A percentile compares a stretch with the other conserved stretches of the same genome.
These are phyloP conservation scores for Galerucella calmariensis DNA, from an alignment of 2,888 invertebrate species.

Conservation along the genomic window DNA sequence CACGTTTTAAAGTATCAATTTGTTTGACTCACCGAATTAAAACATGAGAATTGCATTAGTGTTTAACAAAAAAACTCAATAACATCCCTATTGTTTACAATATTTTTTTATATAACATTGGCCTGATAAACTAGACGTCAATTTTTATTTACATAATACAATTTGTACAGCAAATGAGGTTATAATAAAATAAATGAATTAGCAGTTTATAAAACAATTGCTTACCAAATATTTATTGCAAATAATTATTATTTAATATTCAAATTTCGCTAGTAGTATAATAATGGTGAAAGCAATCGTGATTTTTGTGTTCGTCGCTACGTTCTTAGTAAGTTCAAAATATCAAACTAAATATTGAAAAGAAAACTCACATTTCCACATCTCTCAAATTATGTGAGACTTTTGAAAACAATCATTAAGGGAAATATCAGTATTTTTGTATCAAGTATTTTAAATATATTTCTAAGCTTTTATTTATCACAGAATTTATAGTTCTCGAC, in stretches of 20 bases:
- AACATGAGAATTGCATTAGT: constrained; percentile 11
- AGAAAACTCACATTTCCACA: background rate
- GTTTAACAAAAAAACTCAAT: background rate
- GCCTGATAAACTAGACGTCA: background rate
- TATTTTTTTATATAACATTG: constrained; percentile 15
- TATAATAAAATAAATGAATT: constrained; percentile 31
- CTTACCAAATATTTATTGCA: background rate
- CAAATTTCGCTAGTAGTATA: background rate
- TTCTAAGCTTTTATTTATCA: too few relatives aligned
- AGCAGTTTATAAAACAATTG: constrained; percentile 34
- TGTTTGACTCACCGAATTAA: background rate
- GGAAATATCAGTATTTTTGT: too few relatives aligned
- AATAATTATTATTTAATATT: background rate
- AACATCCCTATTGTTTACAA: background rate
- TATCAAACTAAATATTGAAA: background rate
- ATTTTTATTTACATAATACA: constrained; percentile 22
- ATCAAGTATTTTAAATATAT: too few relatives aligned
- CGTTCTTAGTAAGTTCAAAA: background rate
- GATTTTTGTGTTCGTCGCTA: background rate
- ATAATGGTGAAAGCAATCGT: background rate
- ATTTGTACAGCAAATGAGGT: constrained; percentile 32
- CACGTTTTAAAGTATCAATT: background rate
- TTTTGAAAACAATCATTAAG: too few relatives aligned
- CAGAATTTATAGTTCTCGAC: too few relatives aligned
- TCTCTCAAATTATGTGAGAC: too few relatives aligned